Percentiles rank a stretch among this genome's conserved stretches.
Conservation (phyloP, 2,113 vertebrate species). For the Psettodes erumei region DNA sequence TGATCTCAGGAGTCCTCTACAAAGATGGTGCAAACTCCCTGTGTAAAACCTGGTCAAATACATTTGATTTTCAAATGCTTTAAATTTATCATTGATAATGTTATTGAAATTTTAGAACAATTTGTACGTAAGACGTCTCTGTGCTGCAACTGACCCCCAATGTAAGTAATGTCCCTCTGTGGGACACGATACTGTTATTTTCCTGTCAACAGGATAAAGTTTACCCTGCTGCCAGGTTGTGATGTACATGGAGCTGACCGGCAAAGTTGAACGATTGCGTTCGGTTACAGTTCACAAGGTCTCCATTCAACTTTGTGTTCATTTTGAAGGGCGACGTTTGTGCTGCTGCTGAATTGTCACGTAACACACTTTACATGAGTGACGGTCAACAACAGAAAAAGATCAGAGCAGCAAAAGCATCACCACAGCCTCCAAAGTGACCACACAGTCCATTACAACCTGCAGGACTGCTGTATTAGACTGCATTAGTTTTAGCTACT, state of each 20-base stretch:
- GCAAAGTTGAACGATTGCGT: too few relatives aligned
- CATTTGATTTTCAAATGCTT: constrained; percentile 15
- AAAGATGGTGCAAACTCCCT: not conserved
- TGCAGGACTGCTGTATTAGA: too few relatives aligned
- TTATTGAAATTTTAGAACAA: not conserved
- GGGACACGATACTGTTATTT: not conserved
- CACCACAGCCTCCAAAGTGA: too few relatives aligned
- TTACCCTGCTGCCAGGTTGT: not conserved
- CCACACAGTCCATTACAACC: too few relatives aligned
- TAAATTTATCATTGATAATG: not conserved
- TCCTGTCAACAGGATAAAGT: not conserved
- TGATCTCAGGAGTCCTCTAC: not conserved
- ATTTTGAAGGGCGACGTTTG: too few relatives aligned
- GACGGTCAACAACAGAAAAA: too few relatives aligned
- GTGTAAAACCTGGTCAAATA: constrained; percentile 27
- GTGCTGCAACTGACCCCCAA: not conserved
- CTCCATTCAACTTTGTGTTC: too few relatives aligned
- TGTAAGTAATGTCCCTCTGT: not conserved
- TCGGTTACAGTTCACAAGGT: too few relatives aligned
- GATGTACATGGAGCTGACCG: not conserved
- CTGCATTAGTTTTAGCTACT: too few relatives aligned
- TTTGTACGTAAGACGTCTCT: not conserved
- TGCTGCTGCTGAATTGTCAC: too few relatives aligned
- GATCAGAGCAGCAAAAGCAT: too few relatives aligned
- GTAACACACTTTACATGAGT: too few relatives aligned